These are phyloP conservation scores for Tylochromis polylepis DNA, from an alignment of 2,113 vertebrate species.

Conservation along the genomic window DNA sequence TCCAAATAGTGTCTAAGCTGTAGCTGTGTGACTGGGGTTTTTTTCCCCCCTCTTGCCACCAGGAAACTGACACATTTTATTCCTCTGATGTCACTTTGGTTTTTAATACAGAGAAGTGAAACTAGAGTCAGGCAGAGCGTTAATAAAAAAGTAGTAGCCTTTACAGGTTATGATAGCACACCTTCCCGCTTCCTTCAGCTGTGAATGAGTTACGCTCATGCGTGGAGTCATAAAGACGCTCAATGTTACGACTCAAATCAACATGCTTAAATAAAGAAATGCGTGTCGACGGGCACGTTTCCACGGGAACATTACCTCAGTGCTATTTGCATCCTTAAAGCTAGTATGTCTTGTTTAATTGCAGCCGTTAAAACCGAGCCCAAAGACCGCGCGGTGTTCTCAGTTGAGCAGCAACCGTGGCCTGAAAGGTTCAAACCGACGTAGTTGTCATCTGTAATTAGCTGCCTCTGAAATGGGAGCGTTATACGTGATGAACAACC, in stretches of 20 bases:
- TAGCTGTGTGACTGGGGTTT: background rate
- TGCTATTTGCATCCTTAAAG: background rate
- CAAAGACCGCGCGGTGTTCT: background rate
- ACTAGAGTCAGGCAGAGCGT: background rate
- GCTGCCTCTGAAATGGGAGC: background rate
- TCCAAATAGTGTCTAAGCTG: background rate
- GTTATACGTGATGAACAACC: background rate
- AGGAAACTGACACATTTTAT: background rate
- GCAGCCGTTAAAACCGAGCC: background rate
- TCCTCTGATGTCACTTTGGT: background rate
- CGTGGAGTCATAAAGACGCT: no score
- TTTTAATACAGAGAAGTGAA: background rate
- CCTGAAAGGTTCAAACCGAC: background rate
- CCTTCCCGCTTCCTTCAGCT: background rate
- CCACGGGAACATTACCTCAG: no score
- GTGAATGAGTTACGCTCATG: background rate
- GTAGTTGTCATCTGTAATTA: constrained; percentile 7
- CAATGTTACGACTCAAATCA: no score
- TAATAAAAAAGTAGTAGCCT: background rate
- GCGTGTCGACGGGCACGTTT: background rate
- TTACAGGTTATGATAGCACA: background rate
- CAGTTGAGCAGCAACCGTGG: background rate
- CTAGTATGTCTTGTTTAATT: background rate
- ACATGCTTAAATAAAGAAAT: background rate
- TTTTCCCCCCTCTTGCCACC: accelerated